phyloP scores from a whole-genome alignment of 2,113 vertebrate genomes.

The Turdus rufiventris region DNA sequence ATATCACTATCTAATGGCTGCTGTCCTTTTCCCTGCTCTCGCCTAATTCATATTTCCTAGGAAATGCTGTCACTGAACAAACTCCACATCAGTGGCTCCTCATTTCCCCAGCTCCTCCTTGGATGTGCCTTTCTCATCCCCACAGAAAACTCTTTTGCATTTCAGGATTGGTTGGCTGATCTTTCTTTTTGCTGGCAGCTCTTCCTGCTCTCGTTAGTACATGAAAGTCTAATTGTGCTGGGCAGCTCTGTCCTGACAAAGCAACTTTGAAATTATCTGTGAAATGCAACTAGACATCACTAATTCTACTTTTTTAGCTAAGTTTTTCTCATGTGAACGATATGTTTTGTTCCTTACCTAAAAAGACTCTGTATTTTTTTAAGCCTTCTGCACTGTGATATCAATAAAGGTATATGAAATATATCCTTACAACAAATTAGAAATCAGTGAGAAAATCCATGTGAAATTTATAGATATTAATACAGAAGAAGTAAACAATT shows the following conservation, averaged over 20 bases:
- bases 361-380: background rate
- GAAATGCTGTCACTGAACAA: background rate
- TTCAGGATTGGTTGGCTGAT: background rate
- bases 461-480: background rate
- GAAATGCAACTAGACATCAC: background rate
- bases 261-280: background rate
- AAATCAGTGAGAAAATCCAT: background rate
- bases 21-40: background rate
- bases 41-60: background rate
- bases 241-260: background rate
- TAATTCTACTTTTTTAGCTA: background rate
- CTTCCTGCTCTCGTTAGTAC: background rate
- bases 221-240: constrained; percentile 1
- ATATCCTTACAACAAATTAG: background rate
- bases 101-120: background rate
- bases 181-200: background rate
- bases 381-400: background rate
- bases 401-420: background rate
- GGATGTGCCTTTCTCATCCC: background rate
- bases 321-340: background rate
- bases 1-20: background rate
- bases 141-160: background rate
- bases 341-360: background rate
- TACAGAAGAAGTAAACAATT: background rate
- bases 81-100: background rate